Conservation (phyloP, 2,113 vertebrate species). For the Taxidea taxus region DNA sequence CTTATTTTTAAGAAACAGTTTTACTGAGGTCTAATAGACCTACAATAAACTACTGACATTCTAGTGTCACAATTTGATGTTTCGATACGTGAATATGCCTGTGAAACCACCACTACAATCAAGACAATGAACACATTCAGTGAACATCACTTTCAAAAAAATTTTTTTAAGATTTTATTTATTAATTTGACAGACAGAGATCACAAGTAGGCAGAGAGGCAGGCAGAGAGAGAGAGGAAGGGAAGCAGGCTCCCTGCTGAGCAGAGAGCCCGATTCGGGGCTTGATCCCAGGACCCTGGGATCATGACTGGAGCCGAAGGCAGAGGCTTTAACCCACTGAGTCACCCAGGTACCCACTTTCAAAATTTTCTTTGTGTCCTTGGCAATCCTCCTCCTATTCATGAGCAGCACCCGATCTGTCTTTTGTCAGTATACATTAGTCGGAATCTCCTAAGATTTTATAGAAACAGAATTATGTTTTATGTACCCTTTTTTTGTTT, state of each 20-base stretch:
- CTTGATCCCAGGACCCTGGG: too few relatives aligned
- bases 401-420: background rate
- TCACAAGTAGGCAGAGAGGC: too few relatives aligned
- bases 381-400: background rate
- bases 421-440: background rate
- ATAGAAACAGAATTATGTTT: background rate
- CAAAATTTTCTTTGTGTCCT: background rate
- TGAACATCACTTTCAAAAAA: background rate
- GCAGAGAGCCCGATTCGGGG: too few relatives aligned
- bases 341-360: too few relatives aligned
- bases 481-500: background rate
- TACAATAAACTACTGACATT: background rate
- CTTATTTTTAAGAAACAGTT: background rate
- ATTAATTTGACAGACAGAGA: too few relatives aligned
- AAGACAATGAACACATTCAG: background rate
- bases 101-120: background rate
- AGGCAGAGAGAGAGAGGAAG: too few relatives aligned
- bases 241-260: too few relatives aligned
- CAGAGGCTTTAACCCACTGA: too few relatives aligned
- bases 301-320: too few relatives aligned
- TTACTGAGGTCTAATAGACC: background rate
- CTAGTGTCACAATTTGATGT: background rate
- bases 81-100: background rate
- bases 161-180: too few relatives aligned
- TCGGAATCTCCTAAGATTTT: background rate